Base-by-base conservation (phyloP, 2,797 vertebrate genomes). In the Momotus momota region DNA sequence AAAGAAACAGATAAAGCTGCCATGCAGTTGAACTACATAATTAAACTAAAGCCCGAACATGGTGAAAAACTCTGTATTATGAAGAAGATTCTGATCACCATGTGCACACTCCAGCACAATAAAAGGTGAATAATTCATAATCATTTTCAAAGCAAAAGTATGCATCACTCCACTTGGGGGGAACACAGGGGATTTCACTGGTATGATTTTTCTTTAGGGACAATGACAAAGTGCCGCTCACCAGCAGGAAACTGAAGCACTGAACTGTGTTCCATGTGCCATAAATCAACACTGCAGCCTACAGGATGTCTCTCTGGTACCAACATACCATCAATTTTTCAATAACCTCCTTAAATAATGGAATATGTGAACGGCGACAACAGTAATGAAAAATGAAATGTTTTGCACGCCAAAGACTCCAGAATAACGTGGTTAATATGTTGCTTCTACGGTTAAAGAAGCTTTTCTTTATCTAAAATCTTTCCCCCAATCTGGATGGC, bases 361-460 rank as follows among this genome's bases (percentile, higher is more conserved):
- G 95, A 99, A 96, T 81, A 95, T 81, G 80, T 97, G 98, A 98
- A 95, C 10, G 91, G 97, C 57, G 97, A 98, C 98, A 97, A 97
- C 98, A 98, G 98, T 98, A 99, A 99, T 99, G 98, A 98, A 99
- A 99, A 98, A 99, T 99, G 98, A 97, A 98, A 98, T 97, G 96
- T 98, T 98, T 98, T 96, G 96, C 97, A 97, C 93, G 15, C 95
- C 97, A 95, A 96, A 96, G 95, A 48, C 49, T 91, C 77, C 9
- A 55, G 52, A 90, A 97, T 88, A 97, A 96, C 88, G 64, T 0
- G 0, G 84, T 69, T 96, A 96, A 95, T 96, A 92, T 7, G 38
- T 19, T 45, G 43, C 21, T 88, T 46, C 94, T 87, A 60, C 43
- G 80, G 81, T 49, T 89, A 74, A 94, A 94, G 65, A 4, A 74